phyloP scores from a whole-genome alignment of 2,888 invertebrate genomes.

The Pandemis cinnamomeana region DNA sequence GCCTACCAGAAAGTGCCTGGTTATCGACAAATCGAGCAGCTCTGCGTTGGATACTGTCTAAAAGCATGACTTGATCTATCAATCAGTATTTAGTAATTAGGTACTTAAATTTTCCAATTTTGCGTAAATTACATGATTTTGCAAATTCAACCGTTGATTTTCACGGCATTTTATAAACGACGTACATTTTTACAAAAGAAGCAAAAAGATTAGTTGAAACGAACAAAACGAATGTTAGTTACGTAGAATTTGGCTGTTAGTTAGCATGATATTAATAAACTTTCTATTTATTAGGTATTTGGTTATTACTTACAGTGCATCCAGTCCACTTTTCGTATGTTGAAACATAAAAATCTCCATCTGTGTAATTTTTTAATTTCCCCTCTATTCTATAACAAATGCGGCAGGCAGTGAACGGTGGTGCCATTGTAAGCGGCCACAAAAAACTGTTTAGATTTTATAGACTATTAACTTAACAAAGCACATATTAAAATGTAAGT shows the following conservation, averaged over 20 bases:
- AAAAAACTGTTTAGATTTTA: neutral
- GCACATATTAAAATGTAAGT: neutral
- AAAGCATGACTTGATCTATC: too few relatives aligned
- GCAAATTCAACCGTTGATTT: too few relatives aligned
- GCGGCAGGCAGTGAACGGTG: slow-evolving; percentile 33
- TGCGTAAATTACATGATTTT: too few relatives aligned
- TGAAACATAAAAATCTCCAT: slow-evolving; percentile 4
- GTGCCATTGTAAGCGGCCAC: slow-evolving; percentile 17
- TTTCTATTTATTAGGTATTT: neutral
- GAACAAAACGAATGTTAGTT: too few relatives aligned
- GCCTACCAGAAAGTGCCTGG: too few relatives aligned
- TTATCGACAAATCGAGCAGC: too few relatives aligned
- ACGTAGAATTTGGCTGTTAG: neutral
- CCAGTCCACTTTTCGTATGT: slow-evolving; percentile 12
- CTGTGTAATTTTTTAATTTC: slow-evolving; percentile 24
- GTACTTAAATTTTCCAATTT: too few relatives aligned
- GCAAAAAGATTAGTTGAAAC: too few relatives aligned
- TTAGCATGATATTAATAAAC: neutral
- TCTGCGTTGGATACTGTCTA: too few relatives aligned
- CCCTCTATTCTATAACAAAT: slow-evolving; percentile 33
- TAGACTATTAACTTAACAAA: neutral
- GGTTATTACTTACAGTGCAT: slow-evolving; percentile 3
- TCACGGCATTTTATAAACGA: too few relatives aligned
- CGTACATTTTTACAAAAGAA: too few relatives aligned
- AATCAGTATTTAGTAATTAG: too few relatives aligned